These are phyloP conservation scores for Scolopax rusticola DNA, from an alignment of 2,797 vertebrate species.

Conservation along the genomic window DNA sequence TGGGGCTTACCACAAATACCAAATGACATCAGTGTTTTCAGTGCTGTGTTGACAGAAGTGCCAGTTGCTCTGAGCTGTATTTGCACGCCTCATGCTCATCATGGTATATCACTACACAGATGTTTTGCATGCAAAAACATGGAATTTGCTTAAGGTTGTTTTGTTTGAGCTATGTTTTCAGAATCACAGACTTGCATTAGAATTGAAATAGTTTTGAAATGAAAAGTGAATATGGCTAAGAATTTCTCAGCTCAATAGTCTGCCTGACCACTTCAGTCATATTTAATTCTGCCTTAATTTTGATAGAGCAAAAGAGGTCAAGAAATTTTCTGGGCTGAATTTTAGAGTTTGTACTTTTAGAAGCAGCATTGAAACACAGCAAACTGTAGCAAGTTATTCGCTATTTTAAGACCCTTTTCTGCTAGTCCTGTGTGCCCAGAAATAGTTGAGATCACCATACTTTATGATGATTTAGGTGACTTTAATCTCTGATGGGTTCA, in stretches of 20 bases:
- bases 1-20: slow-evolving; percentile 51
- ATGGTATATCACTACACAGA: neutral
- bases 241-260: neutral
- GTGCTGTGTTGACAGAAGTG: slow-evolving; percentile 40
- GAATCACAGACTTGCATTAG: neutral
- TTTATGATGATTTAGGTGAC: neutral
- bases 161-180: neutral
- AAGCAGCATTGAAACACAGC: neutral
- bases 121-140: neutral
- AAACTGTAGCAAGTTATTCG: neutral
- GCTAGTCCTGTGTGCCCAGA: neutral
- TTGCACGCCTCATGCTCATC: neutral
- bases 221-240: neutral
- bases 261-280: neutral
- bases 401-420: neutral
- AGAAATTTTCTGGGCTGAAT: neutral
- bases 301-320: neutral
- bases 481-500: neutral
- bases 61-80: slow-evolving; percentile 25
- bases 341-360: neutral
- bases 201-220: neutral
- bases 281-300: slow-evolving; percentile 19
- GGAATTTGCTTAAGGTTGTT: neutral
- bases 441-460: neutral
- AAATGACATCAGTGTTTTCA: slow-evolving; percentile 22